phyloP scores from a whole-genome alignment of 2,888 invertebrate species.

The Eupelmus urozonus region DNA sequence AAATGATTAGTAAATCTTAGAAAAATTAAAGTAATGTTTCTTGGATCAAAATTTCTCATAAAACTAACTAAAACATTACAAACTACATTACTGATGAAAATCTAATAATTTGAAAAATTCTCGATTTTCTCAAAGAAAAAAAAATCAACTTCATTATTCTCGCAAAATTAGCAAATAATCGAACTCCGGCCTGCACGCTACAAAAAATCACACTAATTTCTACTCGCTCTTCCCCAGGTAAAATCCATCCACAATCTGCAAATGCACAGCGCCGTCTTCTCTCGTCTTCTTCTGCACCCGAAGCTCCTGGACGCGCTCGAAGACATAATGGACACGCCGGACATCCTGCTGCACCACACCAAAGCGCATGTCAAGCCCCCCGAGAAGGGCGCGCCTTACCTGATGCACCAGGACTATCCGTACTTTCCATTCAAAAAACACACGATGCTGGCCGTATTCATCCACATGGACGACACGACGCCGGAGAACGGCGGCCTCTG shows the following conservation, averaged over 20 bases:
- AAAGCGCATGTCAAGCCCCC: constrained; percentile 82
- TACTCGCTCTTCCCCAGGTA: constrained; percentile 76
- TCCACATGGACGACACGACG: constrained; percentile 80
- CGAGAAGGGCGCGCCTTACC: constrained; percentile 80
- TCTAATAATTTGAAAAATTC: too few relatives aligned
- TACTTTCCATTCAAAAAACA: constrained; percentile 81
- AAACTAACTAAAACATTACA: too few relatives aligned
- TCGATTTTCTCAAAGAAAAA: too few relatives aligned
- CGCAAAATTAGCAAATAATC: too few relatives aligned
- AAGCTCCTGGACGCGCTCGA: constrained; percentile 79
- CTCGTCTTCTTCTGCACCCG: constrained; percentile 77
- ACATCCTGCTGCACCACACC: constrained; percentile 81
- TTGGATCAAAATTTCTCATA: too few relatives aligned
- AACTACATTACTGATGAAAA: too few relatives aligned
- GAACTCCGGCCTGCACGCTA: too few relatives aligned
- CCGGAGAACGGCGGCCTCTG: constrained; percentile 81
- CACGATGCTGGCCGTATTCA: constrained; percentile 81
- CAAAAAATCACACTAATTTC: too few relatives aligned
- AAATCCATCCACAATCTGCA: constrained; percentile 82
- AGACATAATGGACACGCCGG: constrained; percentile 79
- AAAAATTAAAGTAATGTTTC: too few relatives aligned
- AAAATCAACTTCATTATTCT: too few relatives aligned
- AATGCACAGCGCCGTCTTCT: constrained; percentile 80
- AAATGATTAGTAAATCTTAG: too few relatives aligned
- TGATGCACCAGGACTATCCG: constrained; percentile 82